phyloP scores from a whole-genome alignment of 2,113 vertebrate species.

The Progne subis region DNA sequence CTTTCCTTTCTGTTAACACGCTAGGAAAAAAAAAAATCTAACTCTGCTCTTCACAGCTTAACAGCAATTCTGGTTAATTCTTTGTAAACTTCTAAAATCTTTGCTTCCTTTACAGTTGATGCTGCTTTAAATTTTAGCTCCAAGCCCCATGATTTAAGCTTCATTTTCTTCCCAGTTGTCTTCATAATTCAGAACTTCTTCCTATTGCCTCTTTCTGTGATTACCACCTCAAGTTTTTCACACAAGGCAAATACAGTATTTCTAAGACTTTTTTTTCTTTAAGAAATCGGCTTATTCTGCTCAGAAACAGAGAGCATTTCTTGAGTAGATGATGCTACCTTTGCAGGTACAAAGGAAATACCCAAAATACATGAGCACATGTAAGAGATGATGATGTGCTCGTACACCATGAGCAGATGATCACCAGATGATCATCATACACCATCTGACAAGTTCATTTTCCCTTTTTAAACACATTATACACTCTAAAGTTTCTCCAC shows the following conservation, averaged over 20 bases:
- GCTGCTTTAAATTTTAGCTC: not conserved
- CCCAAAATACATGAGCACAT: not conserved
- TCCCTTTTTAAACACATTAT: not conserved
- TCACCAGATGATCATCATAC: not conserved
- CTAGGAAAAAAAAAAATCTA: not conserved
- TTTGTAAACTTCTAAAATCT: not conserved
- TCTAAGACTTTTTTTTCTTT: not conserved
- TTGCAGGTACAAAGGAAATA: not conserved
- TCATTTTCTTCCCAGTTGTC: conserved; percentile 22
- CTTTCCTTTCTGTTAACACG: not conserved
- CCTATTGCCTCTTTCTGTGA: not conserved
- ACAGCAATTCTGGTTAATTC: conserved; percentile 5
- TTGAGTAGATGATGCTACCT: not conserved
- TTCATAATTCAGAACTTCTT: not conserved
- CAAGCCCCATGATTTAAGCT: not conserved
- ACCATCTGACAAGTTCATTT: not conserved
- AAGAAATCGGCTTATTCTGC: not conserved
- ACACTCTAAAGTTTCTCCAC: not conserved
- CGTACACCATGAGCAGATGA: not conserved
- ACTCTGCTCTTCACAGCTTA: not conserved
- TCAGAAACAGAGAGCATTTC: not conserved
- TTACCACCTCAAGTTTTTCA: not conserved
- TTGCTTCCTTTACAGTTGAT: not conserved
- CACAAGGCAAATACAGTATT: not conserved
- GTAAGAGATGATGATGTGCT: not conserved